These are phyloP conservation scores for Leptogaster cylindrica DNA, from an alignment of 2,888 invertebrate genomes.

Conservation along the genomic window DNA sequence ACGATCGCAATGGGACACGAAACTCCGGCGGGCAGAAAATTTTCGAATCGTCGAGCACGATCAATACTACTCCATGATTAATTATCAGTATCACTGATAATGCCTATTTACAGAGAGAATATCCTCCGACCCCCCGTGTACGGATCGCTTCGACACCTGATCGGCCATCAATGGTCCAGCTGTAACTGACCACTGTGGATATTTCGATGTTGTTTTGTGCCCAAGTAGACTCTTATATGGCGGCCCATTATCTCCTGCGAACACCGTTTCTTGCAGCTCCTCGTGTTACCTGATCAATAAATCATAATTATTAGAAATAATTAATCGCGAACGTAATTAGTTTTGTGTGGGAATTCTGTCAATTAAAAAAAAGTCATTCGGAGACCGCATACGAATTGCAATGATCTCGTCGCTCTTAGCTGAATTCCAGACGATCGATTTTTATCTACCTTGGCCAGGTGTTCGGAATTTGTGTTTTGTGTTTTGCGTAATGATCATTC, in stretches of 20 bases:
- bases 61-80: constrained; percentile 45
- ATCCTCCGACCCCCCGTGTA: neutral
- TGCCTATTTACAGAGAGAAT: constrained; percentile 40
- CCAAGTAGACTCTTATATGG: constrained; percentile 25
- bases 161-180: neutral
- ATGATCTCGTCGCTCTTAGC: neutral
- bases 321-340: neutral
- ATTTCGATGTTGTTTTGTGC: constrained; percentile 16
- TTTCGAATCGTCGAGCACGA: constrained; percentile 39
- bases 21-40: constrained; percentile 12
- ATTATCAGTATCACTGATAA: constrained; percentile 44
- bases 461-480: neutral
- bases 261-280: neutral
- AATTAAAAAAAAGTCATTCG: constrained; percentile 26
- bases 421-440: neutral
- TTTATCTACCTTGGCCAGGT: neutral
- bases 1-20: neutral
- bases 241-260: constrained; percentile 6
- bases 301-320: constrained; percentile 28
- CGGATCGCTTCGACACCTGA: constrained; percentile 12
- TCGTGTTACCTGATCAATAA: constrained; percentile 38
- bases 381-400: too few relatives aligned
- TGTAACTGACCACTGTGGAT: neutral
- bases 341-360: constrained; percentile 18
- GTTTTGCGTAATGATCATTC: too few relatives aligned